These are phyloP conservation scores for Myiopsitta monachus DNA, from an alignment of 2,113 vertebrate genomes.

Conservation along the genomic window DNA sequence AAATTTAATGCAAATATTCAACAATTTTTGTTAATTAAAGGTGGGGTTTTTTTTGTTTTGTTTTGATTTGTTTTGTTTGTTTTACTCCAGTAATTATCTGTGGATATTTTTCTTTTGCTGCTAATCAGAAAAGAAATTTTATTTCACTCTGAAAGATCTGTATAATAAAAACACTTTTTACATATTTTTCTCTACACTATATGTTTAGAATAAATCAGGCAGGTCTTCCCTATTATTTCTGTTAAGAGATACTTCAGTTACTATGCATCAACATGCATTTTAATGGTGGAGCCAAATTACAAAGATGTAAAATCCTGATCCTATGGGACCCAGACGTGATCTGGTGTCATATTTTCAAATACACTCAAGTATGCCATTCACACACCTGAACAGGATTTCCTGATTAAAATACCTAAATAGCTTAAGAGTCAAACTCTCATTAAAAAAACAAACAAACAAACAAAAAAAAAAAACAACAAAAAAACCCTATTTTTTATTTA, in stretches of 20 bases:
- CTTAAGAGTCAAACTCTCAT: background rate
- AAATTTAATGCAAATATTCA: constrained; percentile 27
- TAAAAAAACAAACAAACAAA: no score
- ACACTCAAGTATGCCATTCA: background rate
- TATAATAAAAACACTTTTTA: constrained; percentile 49
- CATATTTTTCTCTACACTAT: constrained; percentile 25
- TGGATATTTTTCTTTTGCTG: background rate
- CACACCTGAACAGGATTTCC: background rate
- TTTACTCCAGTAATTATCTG: constrained; percentile 17
- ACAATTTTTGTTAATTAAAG: constrained; percentile 22
- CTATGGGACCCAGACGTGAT: background rate
- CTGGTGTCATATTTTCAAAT: background rate
- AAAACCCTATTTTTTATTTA: background rate
- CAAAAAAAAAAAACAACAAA: background rate
- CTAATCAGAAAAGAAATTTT: constrained; percentile 47
- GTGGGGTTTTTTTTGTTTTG: background rate
- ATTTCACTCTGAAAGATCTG: constrained; percentile 35
- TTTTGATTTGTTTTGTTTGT: background rate
- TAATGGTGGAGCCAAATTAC: background rate
- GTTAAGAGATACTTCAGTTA: background rate
- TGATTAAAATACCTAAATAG: background rate
- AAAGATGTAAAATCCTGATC: background rate
- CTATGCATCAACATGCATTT: background rate
- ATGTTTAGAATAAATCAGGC: constrained; percentile 13
- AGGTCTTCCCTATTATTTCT: constrained; percentile 32